phyloP scores from a whole-genome alignment of 2,888 invertebrate species.

The Cephus pygmeus region DNA sequence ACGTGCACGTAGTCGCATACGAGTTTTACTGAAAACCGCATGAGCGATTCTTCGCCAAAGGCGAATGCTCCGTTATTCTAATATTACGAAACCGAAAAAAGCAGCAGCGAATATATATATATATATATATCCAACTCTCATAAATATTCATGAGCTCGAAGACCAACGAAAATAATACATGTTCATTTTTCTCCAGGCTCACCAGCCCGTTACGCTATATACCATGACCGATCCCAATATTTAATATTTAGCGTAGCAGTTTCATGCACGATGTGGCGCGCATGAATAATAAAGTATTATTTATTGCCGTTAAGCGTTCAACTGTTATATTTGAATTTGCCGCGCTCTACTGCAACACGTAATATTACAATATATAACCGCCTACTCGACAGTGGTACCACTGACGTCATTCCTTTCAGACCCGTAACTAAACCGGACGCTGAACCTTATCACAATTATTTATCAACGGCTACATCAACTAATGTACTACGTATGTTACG shows the following conservation, averaged over 20 bases:
- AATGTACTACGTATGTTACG: background rate
- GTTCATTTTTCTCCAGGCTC: background rate
- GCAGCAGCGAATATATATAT: background rate
- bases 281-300: slow-evolving; percentile 3
- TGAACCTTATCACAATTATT: background rate
- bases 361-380: background rate
- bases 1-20: background rate
- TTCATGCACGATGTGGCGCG: background rate
- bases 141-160: background rate
- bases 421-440: background rate
- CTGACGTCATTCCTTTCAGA: background rate
- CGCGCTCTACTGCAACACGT: background rate
- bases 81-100: background rate
- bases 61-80: background rate
- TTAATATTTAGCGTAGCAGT: slow-evolving; percentile 1
- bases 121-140: background rate
- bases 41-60: background rate
- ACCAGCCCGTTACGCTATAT: background rate
- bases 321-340: background rate
- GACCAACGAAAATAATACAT: background rate
- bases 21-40: background rate
- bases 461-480: background rate
- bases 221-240: background rate
- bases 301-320: background rate
- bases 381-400: background rate